Evolutionary conservation across 2,113 vertebrate genomes (phyloP).

Genomic region (Sturnira hondurensis): DNA sequence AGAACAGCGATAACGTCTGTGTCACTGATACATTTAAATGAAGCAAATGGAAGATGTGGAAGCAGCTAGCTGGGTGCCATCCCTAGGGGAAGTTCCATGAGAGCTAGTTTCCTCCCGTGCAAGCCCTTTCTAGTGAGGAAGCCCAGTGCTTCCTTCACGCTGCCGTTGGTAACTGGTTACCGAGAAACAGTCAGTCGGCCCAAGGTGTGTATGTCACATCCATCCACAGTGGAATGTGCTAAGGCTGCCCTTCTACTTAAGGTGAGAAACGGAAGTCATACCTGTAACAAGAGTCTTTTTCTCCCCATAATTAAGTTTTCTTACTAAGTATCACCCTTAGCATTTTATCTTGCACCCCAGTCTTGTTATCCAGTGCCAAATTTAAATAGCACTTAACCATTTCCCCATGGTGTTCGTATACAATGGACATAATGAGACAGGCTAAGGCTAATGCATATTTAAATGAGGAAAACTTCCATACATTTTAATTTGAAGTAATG

Average conservation of each 20-base stretch:
- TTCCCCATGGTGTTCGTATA: constrained; percentile 59
- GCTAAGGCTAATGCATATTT: constrained; percentile 43
- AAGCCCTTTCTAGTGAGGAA: background rate
- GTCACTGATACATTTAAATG: background rate
- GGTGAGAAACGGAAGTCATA: background rate
- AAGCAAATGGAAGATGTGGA: background rate
- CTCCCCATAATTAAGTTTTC: constrained; percentile 67
- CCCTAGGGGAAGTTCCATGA: background rate
- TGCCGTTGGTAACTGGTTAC: background rate
- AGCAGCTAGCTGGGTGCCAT: background rate
- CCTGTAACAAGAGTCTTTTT: background rate
- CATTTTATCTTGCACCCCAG: constrained; percentile 60
- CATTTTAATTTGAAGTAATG: constrained; percentile 51
- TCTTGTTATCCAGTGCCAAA: constrained; percentile 59
- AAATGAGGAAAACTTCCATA: background rate
- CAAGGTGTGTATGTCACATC: background rate
- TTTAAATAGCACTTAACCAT: constrained; percentile 56
- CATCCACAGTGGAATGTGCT: background rate
- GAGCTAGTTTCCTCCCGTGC: too few relatives aligned
- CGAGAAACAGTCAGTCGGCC: background rate
- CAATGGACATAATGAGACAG: constrained; percentile 59
- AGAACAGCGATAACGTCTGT: background rate
- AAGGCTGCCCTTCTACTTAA: background rate
- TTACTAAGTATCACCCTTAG: constrained; percentile 49
- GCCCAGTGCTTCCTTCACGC: background rate